Base-by-base conservation (phyloP, 2,888 invertebrate species). In the Perizoma affinitatum region DNA sequence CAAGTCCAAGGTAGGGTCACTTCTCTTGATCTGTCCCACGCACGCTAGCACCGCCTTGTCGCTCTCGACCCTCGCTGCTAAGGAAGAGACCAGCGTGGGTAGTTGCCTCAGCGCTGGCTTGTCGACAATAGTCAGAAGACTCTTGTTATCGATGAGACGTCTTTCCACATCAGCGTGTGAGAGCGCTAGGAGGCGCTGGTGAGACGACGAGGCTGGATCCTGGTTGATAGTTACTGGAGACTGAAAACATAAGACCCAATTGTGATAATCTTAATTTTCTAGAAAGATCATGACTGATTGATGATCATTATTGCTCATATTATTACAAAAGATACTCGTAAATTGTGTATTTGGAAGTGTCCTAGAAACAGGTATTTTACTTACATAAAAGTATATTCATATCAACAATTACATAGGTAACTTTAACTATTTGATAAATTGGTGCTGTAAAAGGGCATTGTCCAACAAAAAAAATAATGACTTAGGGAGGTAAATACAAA, bases 101-200 rank as follows among this genome's bases (percentile, higher is more conserved):
- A 98, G 93, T 83, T 96, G 96, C 75, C 96, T 95, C 72, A 98
- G 83, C 4, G 95, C 95, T 38, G 96, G 96, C 80, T 97, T 97
- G 78, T 96, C 96, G 71, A 98, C 92, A 61, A 97, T 95, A 48
- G 97, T 98, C 65, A 97, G 92, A 42, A 98, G 90, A 0, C 97
- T 96, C 87, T 98, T 97, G 89, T 98, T 98, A 88, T 98, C 97
- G 75, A 98, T 98, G 56, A 98, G 93, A 0, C 98, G 92, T 70
- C 97, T 95, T 83, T 98, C 98, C 52, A 98, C 97, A 80, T 98
- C 98, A 6, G 95, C 94, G 76, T 97, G 96, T 53, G 95, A 95
- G 58, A 98, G 93, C 52, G 97, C 96, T 67, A 98, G 90, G 49
- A 98, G 95, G 34, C 98, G 93, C 86, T 98, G 98, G 90, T 98